These are phyloP conservation scores for Marisa cornuarietis DNA, from an alignment of 1,140 invertebrate species.

Conservation along the genomic window DNA sequence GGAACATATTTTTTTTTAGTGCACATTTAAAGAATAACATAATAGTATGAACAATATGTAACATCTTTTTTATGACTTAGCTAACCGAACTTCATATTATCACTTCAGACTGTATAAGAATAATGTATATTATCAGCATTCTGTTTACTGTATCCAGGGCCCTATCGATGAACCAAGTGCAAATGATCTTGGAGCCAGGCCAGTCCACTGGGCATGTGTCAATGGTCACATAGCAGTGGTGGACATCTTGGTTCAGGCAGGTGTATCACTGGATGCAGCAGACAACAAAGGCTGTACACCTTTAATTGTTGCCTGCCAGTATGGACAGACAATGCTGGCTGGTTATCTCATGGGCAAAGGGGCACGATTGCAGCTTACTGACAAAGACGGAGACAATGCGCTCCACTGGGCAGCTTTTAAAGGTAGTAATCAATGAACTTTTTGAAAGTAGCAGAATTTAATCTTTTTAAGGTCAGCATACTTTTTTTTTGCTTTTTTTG, in stretches of 20 bases:
- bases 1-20: no score
- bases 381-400: slow-evolving; percentile 91
- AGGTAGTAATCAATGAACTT: slow-evolving; percentile 60
- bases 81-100: no score
- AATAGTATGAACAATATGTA: no score
- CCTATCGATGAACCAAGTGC: slow-evolving; percentile 86
- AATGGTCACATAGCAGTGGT: slow-evolving; percentile 84
- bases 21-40: no score
- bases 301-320: slow-evolving; percentile 91
- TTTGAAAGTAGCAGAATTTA: no score
- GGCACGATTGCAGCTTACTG: slow-evolving; percentile 82
- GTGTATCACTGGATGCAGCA: slow-evolving; percentile 87
- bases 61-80: no score
- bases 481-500: no score
- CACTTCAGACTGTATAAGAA: no score
- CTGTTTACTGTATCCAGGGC: slow-evolving; percentile 61
- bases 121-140: neutral
- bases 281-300: slow-evolving; percentile 92
- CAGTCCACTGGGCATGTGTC: slow-evolving; percentile 91
- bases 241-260: slow-evolving; percentile 80
- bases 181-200: slow-evolving; percentile 86
- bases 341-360: slow-evolving; percentile 89
- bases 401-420: slow-evolving; percentile 94
- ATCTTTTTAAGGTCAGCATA: no score
- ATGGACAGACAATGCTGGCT: slow-evolving; percentile 87